A percentile compares a stretch with the other conserved stretches of the same genome.
phyloP scores from a whole-genome alignment of 2,113 vertebrate species.

The Aptenodytes forsteri region DNA sequence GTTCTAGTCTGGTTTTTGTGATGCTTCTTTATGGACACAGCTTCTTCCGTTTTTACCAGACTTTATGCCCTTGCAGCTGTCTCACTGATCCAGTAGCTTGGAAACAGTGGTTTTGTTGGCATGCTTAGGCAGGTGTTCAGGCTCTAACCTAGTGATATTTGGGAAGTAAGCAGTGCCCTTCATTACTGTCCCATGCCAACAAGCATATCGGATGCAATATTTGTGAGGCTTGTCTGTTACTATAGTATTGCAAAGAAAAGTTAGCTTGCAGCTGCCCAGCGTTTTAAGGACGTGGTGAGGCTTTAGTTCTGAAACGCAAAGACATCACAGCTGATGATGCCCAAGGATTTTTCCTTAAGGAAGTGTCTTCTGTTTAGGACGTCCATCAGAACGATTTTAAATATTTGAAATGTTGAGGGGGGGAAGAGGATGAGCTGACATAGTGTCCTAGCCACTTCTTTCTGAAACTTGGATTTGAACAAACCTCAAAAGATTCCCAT shows the following conservation, averaged over 20 bases:
- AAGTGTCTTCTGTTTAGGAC: neutral
- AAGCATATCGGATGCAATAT: neutral
- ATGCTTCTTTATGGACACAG: neutral
- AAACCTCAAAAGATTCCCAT: neutral
- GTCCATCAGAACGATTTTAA: neutral
- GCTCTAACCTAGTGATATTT: neutral
- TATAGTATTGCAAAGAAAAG: neutral
- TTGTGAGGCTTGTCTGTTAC: neutral
- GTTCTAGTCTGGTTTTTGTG: neutral
- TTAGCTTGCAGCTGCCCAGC: neutral
- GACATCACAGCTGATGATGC: neutral
- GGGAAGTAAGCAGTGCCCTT: neutral
- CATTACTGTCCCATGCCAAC: rapidly evolving
- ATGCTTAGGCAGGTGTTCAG: neutral
- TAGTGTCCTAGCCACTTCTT: neutral
- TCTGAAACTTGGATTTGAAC: neutral
- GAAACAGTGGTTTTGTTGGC: neutral
- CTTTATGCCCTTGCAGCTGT: neutral
- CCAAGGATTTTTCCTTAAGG: neutral
- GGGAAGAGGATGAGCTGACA: neutral
- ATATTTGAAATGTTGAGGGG: neutral
- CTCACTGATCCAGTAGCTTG: neutral
- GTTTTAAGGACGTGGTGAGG: neutral
- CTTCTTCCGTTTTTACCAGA: rapidly evolving
- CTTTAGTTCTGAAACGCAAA: neutral